Evolutionary conservation across 2,797 vertebrate species (phyloP).

Genomic region (Remorina albescens): DNA sequence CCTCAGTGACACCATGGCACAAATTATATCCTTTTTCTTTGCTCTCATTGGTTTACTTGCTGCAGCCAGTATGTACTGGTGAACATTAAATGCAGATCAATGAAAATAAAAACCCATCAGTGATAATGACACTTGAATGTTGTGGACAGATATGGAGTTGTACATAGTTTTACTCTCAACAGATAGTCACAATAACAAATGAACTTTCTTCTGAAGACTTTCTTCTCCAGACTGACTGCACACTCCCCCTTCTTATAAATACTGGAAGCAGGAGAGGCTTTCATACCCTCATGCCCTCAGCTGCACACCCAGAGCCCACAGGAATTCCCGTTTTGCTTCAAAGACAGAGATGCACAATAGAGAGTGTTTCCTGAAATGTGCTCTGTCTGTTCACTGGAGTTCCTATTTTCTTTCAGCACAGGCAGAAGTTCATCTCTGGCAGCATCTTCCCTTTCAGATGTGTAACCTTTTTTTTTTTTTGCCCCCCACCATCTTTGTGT

Average conservation of each 20-base stretch:
- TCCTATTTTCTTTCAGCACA: constrained; percentile 47
- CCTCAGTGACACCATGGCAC: constrained; percentile 1
- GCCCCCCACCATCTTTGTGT: constrained; percentile 41
- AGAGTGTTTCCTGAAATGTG: constrained; percentile 42
- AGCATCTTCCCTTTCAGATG: constrained; percentile 64
- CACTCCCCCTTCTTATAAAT: neutral
- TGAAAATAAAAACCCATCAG: neutral
- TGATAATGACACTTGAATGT: neutral
- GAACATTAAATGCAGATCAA: constrained; percentile 49
- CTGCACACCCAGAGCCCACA: constrained; percentile 48
- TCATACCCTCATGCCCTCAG: constrained; percentile 64
- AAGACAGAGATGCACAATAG: constrained; percentile 60
- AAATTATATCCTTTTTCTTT: constrained; percentile 13
- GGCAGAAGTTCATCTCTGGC: constrained; percentile 62
- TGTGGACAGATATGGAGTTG: neutral
- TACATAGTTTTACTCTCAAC: neutral
- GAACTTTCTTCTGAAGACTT: neutral
- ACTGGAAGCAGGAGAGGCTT: constrained; percentile 15
- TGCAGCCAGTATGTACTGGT: constrained; percentile 35
- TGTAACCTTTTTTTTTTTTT: constrained; percentile 39
- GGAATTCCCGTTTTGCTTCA: constrained; percentile 64
- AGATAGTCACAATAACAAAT: neutral
- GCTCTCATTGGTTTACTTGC: constrained; percentile 28
- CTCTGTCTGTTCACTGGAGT: constrained; percentile 28
- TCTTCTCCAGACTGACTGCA: neutral